phyloP scores from a whole-genome alignment of 2,113 vertebrate species.

The Toxotes chatareus region DNA sequence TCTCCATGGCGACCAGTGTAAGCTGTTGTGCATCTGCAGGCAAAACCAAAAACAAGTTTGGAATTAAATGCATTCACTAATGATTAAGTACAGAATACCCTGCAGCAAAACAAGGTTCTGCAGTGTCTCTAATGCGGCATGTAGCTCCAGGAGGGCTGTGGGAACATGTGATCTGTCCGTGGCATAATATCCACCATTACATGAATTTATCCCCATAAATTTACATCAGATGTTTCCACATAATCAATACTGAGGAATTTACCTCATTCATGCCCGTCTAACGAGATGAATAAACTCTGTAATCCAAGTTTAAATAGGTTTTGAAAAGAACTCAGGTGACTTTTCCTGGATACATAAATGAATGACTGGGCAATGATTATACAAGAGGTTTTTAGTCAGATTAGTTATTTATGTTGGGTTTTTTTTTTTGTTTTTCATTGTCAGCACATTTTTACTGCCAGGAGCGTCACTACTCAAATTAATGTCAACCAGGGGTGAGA shows the following conservation, averaged over 20 bases:
- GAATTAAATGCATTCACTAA: slow-evolving; percentile 48
- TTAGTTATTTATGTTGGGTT: not conserved
- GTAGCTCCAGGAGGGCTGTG: slow-evolving; percentile 34
- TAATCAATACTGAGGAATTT: slow-evolving; percentile 51
- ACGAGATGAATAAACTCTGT: slow-evolving; percentile 22
- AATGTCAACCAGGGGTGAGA: not conserved
- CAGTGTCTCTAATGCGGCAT: slow-evolving; percentile 26
- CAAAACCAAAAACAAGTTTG: slow-evolving; percentile 54
- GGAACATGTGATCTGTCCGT: slow-evolving; percentile 38
- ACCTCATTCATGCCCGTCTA: slow-evolving; percentile 20
- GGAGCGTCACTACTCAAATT: not conserved
- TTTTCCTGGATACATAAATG: slow-evolving; percentile 13
- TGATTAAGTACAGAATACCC: slow-evolving; percentile 62
- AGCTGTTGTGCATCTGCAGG: slow-evolving; percentile 42
- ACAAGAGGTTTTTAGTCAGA: slow-evolving; percentile 1
- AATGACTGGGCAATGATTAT: not conserved
- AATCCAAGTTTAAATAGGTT: slow-evolving; percentile 1
- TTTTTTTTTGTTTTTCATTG: not conserved
- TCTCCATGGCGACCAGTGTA: slow-evolving; percentile 30
- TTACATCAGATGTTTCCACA: slow-evolving; percentile 41
- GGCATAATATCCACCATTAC: slow-evolving; percentile 18
- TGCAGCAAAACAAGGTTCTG: slow-evolving; percentile 4
- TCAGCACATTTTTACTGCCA: not conserved
- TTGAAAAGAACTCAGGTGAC: not conserved
- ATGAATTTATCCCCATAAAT: slow-evolving; percentile 50